Evolutionary conservation across 2,888 invertebrate genomes (phyloP).

Genomic region (Drosophila infuscata): DNA sequence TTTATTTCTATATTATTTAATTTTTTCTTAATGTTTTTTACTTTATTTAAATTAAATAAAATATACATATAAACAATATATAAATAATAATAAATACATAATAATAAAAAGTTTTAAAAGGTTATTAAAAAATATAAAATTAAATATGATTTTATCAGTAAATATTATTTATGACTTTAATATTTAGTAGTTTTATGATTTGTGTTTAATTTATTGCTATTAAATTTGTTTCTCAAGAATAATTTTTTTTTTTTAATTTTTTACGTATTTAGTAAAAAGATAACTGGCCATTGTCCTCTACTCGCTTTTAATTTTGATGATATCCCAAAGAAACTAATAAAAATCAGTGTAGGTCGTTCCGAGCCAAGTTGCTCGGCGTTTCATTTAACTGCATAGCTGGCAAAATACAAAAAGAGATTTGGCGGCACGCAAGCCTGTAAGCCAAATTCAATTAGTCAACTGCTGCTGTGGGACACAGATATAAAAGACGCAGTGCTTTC

Average conservation of each 20-base stretch:
- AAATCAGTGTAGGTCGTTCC: conserved; percentile 14
- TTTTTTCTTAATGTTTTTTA: too few relatives aligned
- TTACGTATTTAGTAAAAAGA: neutral
- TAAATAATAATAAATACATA: too few relatives aligned
- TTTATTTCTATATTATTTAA: too few relatives aligned
- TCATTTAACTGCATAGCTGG: conserved; percentile 51
- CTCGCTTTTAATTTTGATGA: conserved; percentile 22
- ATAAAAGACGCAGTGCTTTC: conserved; percentile 45
- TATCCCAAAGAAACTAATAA: neutral
- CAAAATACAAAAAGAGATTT: conserved; percentile 71
- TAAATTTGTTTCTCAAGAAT: too few relatives aligned
- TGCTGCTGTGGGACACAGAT: conserved; percentile 18
- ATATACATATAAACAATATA: too few relatives aligned
- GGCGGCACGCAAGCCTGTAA: conserved; percentile 60
- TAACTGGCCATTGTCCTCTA: neutral
- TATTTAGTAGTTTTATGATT: too few relatives aligned
- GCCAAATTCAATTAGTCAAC: conserved; percentile 68
- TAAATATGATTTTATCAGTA: too few relatives aligned
- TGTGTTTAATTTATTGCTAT: neutral
- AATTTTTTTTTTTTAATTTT: too few relatives aligned
- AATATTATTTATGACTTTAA: too few relatives aligned
- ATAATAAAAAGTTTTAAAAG: too few relatives aligned
- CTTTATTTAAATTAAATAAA: too few relatives aligned
- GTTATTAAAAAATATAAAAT: too few relatives aligned
- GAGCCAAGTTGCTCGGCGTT: conserved; percentile 15